Evolutionary conservation across 2,113 vertebrate species (phyloP).

Genomic region (Chaetura pelagica): DNA sequence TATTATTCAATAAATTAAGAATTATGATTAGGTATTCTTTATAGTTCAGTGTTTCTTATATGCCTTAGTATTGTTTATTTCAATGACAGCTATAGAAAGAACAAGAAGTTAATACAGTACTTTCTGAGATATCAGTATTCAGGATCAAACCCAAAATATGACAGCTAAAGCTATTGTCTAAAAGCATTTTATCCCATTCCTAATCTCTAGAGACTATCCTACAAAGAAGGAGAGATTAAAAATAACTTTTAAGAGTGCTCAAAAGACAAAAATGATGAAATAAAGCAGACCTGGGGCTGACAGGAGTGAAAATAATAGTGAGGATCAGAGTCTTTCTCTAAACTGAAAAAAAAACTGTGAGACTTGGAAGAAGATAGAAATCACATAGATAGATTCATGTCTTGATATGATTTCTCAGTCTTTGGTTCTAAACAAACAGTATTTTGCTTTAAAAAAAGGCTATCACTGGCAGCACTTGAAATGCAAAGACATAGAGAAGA

Average conservation of each 20-base stretch:
- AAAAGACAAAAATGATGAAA: neutral
- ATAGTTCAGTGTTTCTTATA: neutral
- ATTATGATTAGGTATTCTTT: neutral
- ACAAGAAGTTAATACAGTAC: neutral
- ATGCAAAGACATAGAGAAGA: neutral
- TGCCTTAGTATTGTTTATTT: neutral
- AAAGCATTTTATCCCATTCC: neutral
- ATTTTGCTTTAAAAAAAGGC: neutral
- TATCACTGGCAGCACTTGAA: neutral
- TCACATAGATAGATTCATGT: neutral
- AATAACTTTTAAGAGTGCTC: neutral
- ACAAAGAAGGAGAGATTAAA: neutral
- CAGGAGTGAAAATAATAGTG: neutral
- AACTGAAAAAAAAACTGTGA: neutral
- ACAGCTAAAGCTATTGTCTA: neutral
- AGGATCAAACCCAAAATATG: neutral
- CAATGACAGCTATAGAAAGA: neutral
- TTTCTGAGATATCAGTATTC: neutral
- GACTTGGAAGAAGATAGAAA: neutral
- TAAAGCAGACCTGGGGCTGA: neutral
- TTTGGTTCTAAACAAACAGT: neutral
- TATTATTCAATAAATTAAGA: neutral
- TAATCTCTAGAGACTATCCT: neutral
- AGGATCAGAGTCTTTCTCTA: neutral
- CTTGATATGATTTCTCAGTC: neutral